Percentiles rank a stretch among this genome's conserved stretches.
Conservation (phyloP, 2,888 invertebrate species). For the Coecobrya sp. region DNA sequence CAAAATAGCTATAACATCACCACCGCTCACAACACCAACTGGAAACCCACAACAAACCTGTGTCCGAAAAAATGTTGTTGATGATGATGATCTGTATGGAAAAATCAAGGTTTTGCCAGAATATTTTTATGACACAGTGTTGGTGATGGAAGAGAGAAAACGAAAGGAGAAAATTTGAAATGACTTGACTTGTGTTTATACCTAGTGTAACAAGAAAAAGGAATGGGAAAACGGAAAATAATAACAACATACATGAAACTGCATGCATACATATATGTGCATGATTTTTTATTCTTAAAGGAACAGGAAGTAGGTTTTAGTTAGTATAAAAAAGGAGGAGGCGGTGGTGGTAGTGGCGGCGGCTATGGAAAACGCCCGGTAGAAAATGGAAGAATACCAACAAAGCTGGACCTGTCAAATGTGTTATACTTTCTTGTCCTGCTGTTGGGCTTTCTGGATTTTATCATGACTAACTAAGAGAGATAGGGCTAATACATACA, state of each 20-base stretch:
- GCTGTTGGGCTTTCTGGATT: slow-evolving; percentile 38
- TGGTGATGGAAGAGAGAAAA: slow-evolving; percentile 19
- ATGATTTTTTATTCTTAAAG: slow-evolving; percentile 12
- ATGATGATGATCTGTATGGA: slow-evolving; percentile 22
- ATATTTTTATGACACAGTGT: slow-evolving; percentile 63
- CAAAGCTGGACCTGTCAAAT: slow-evolving; percentile 64
- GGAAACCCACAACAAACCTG: not conserved
- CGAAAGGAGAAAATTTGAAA: slow-evolving; percentile 50
- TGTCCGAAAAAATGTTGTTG: slow-evolving; percentile 9
- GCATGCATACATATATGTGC: not conserved
- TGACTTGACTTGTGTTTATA: slow-evolving; percentile 38
- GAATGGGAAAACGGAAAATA: slow-evolving; percentile 33
- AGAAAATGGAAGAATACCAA: slow-evolving; percentile 40
- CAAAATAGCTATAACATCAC: slow-evolving; percentile 77
- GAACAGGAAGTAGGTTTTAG: slow-evolving; percentile 46
- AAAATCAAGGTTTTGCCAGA: slow-evolving; percentile 73
- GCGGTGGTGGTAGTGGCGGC: slow-evolving; percentile 1
- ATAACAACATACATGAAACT: slow-evolving; percentile 31
- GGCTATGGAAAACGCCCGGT: slow-evolving; percentile 75
- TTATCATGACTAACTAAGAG: slow-evolving; percentile 57
- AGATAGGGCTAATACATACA: slow-evolving; percentile 4
- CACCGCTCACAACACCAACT: not conserved
- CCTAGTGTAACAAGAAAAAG: slow-evolving; percentile 1
- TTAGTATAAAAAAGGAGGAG: slow-evolving; percentile 52
- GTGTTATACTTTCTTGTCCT: slow-evolving; percentile 52